These are phyloP conservation scores for Drosophila watanabei DNA, from an alignment of 1,140 invertebrate genomes.

Conservation along the genomic window DNA sequence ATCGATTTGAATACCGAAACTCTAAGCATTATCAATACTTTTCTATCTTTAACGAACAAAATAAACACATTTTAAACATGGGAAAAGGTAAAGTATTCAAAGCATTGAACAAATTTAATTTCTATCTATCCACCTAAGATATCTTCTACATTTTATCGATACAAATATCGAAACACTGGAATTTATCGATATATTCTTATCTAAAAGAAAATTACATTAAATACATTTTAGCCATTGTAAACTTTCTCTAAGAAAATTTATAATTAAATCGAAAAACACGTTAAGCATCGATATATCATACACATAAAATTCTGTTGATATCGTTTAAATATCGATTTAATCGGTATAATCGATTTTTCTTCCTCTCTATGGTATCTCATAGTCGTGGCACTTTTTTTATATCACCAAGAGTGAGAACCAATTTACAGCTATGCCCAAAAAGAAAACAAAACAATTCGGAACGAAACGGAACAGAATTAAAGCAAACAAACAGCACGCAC, in stretches of 20 bases:
- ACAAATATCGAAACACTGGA: not conserved
- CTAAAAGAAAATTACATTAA: too few relatives aligned
- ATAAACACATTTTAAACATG: too few relatives aligned
- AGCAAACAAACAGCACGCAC: constrained; percentile 66
- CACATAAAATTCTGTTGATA: not conserved
- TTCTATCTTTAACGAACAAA: not conserved
- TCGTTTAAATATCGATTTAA: not conserved
- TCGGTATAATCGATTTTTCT: too few relatives aligned
- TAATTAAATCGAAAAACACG: not conserved
- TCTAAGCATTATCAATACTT: not conserved
- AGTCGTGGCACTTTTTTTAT: not conserved
- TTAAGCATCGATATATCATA: rapidly evolving
- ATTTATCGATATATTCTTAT: not conserved
- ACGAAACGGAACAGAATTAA: constrained; percentile 50
- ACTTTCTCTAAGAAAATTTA: not conserved
- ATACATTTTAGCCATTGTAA: not conserved
- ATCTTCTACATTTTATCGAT: too few relatives aligned
- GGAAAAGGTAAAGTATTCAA: not conserved
- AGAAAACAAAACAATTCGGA: constrained; percentile 26
- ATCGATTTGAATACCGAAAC: not conserved
- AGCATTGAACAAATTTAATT: too few relatives aligned
- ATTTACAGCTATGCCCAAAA: constrained; percentile 54
- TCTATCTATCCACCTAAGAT: too few relatives aligned
- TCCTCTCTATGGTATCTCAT: not conserved
- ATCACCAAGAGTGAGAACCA: constrained; percentile 51